A percentile compares a stretch with the other conserved stretches of the same genome.
Evolutionary conservation across 2,888 invertebrate genomes (phyloP).

Genomic region (Leucophenga montana): DNA sequence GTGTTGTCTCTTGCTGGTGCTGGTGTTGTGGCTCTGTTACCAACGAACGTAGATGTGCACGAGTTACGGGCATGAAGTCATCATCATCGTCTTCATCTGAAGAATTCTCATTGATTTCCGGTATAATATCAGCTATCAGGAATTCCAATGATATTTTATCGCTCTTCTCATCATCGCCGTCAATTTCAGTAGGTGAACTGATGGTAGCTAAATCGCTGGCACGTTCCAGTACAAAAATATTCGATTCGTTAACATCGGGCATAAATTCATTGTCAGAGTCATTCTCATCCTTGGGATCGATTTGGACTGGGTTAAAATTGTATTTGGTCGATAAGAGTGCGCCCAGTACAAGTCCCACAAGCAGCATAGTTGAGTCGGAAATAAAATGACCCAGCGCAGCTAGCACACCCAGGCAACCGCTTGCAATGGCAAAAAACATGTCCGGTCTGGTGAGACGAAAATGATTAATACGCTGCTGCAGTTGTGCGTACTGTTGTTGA

Average conservation of each 20-base stretch:
- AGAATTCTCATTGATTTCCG: constrained; percentile 71
- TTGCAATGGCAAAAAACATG: constrained; percentile 62
- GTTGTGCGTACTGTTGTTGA: constrained; percentile 48
- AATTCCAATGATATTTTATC: constrained; percentile 72
- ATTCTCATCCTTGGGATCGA: constrained; percentile 63
- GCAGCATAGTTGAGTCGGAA: constrained; percentile 67
- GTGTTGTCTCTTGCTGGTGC: constrained; percentile 9
- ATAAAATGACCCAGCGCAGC: constrained; percentile 69
- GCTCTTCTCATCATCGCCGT: constrained; percentile 65
- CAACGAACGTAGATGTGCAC: constrained; percentile 34
- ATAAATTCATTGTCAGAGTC: constrained; percentile 70
- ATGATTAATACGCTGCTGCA: constrained; percentile 48
- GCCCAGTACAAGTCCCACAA: constrained; percentile 62
- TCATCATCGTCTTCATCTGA: constrained; percentile 67
- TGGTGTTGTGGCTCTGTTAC: constrained; percentile 15
- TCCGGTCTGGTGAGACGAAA: constrained; percentile 63
- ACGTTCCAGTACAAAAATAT: constrained; percentile 67
- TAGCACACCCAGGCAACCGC: constrained; percentile 54
- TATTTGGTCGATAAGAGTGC: constrained; percentile 67
- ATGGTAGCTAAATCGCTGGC: constrained; percentile 70
- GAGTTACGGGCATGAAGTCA: constrained; percentile 55
- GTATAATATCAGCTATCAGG: constrained; percentile 71
- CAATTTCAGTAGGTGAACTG: constrained; percentile 54
- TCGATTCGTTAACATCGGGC: constrained; percentile 69
- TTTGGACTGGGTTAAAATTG: constrained; percentile 67